Evolutionary conservation across 2,113 vertebrate genomes (phyloP), one percentile per base, ranked within the genome.

Genomic region (Takifugu flavidus): DNA sequence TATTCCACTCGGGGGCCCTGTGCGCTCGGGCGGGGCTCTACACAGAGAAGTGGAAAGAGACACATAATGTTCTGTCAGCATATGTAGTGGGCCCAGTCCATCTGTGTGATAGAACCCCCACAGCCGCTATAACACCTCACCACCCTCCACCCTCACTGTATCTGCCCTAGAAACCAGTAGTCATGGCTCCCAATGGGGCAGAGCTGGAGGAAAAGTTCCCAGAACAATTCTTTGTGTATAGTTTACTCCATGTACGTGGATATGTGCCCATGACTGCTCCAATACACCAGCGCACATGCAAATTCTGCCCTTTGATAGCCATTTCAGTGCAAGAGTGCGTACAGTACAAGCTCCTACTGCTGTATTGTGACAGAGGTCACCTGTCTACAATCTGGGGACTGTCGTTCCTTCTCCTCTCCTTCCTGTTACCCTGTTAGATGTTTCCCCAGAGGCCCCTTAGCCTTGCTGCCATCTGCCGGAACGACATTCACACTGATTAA

Each of bases 381-480:
- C 76, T 84, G 70, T 79, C 67, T 75, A 77, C 77, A 79, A 43
- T 82, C 79, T 76, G 73, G 59, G 69, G 55, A 65, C 75, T 65
- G 25, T 44, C 64, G 74, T 78, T 74, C 70, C 73, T 59, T 64
- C 59, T 67, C 51, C 57, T 62, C 59, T 42, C 53, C 27, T 56
- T 72, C 58, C 71, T 70, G 60, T 80, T 72, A 66, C 61, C 79
- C 66, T 46, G 62, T 78, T 86, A 82, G 73, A 42, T 20, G n/a
- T 70, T 62, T 83, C 80, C 75, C 80, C 49, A 58, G 85, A 80
- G 83, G 79, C 70, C 62, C 49, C 62, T 82, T 79, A 77, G 72
- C 62, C 75, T 77, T 82, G 80, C 74, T 82, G 80, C 84, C 84
- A 87, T 86, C 84, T 87, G 84, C 83, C 84, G 82, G 87, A 70